Evolutionary conservation across 2,113 vertebrate species (phyloP).

Genomic region (Psettodes erumei): DNA sequence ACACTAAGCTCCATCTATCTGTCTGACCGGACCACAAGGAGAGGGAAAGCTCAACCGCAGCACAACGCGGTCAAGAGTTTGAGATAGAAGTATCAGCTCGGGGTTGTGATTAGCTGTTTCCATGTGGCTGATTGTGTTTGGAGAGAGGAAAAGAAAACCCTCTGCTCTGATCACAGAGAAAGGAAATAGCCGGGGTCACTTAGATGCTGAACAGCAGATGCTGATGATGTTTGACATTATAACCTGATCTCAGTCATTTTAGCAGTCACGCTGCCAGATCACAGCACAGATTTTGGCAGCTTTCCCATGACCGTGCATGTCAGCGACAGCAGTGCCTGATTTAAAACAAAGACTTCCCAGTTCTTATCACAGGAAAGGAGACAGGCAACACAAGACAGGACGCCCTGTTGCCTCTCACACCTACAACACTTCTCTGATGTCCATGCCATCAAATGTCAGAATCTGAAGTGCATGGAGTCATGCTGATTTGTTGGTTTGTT

Average conservation of each 20-base stretch:
- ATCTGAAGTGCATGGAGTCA: constrained; percentile 21
- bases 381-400: constrained; percentile 5
- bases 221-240: constrained; percentile 58
- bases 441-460: background rate
- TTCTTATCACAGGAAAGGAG: constrained; percentile 39
- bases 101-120: constrained; percentile 29
- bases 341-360: constrained; percentile 35
- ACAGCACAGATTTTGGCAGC: constrained; percentile 3
- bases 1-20: constrained; percentile 30
- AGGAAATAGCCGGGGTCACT: constrained; percentile 12
- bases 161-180: constrained; percentile 20
- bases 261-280: background rate
- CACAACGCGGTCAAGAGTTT: background rate
- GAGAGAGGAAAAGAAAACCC: constrained; percentile 15
- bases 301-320: constrained; percentile 8
- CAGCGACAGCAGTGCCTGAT: constrained; percentile 22
- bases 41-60: constrained; percentile 50
- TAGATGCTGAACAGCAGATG: constrained; percentile 2
- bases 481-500: constrained; percentile 29
- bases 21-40: constrained; percentile 39
- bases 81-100: constrained; percentile 39
- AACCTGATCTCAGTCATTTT: constrained; percentile 35
- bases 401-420: constrained; percentile 10
- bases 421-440: constrained; percentile 3
- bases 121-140: constrained; percentile 27